phyloP scores from a whole-genome alignment of 2,797 vertebrate genomes.

The Sebastolobus altivelis region DNA sequence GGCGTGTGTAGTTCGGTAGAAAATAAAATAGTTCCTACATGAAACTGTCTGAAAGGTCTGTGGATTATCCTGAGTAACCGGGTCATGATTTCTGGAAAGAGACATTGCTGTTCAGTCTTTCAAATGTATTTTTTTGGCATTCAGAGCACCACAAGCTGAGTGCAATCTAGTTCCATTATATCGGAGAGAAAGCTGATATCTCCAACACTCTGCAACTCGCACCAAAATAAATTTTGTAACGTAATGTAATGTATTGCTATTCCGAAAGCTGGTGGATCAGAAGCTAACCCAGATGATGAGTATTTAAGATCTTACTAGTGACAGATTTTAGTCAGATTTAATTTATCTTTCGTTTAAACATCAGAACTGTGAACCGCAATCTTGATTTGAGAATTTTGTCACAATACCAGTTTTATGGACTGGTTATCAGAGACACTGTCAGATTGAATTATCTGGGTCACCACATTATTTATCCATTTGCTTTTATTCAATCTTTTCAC shows the following conservation, averaged over 20 bases:
- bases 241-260: neutral
- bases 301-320: neutral
- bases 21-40: neutral
- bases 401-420: neutral
- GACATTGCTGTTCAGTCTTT: neutral
- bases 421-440: constrained; percentile 19
- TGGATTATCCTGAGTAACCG: neutral
- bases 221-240: neutral
- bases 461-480: constrained; percentile 45
- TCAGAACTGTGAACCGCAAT: neutral
- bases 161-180: neutral
- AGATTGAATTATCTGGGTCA: constrained; percentile 42
- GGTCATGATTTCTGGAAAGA: neutral
- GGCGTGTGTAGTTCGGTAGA: neutral
- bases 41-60: neutral
- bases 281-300: neutral
- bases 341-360: constrained; percentile 15
- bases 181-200: neutral
- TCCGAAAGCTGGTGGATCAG: neutral
- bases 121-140: neutral
- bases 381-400: neutral
- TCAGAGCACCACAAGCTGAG: neutral
- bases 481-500: constrained; percentile 50
- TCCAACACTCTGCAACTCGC: neutral
- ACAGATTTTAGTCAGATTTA: constrained; percentile 6